phyloP scores from a whole-genome alignment of 2,888 invertebrate species.

The Osedax frankpressi region DNA sequence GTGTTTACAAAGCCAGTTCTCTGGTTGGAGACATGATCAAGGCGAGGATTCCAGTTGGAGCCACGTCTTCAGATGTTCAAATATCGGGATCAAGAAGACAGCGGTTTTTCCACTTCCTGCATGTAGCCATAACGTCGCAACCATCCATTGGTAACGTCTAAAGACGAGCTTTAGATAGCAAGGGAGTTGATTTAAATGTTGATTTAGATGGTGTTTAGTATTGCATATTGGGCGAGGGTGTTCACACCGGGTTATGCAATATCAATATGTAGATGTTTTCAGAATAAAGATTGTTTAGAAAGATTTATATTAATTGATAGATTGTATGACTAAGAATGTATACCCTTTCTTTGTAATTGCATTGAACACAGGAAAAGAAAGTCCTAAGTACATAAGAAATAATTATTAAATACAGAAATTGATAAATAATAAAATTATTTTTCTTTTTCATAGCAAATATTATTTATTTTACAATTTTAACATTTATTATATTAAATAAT shows the following conservation, averaged over 20 bases:
- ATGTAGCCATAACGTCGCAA: conserved; percentile 89
- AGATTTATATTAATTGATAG: too few species aligned
- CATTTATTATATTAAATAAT: too few species aligned
- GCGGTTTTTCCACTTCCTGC: conserved; percentile 99
- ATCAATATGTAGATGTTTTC: too few species aligned
- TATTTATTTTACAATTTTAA: too few species aligned
- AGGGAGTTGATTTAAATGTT: not conserved
- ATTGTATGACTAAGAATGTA: too few species aligned
- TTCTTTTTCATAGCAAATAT: too few species aligned
- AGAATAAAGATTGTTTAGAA: too few species aligned
- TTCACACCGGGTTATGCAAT: not conserved
- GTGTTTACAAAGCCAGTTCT: conserved; percentile 59
- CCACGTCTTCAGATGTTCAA: conserved; percentile 70
- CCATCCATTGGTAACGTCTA: conserved; percentile 83
- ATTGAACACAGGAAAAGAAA: conserved; percentile 52
- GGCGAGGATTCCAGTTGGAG: conserved; percentile 54
- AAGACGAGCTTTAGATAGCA: conserved; percentile 54
- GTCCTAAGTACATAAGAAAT: conserved; percentile 31
- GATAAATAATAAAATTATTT: too few species aligned
- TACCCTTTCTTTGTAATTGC: conserved; percentile 85
- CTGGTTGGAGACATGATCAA: conserved; percentile 50
- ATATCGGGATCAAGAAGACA: conserved; percentile 85
- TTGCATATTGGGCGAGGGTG: not conserved
- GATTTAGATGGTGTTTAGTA: not conserved
- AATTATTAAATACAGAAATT: too few species aligned